Evolutionary conservation across 92 coral and sea anemone genomes (phyloP), one percentile per base, ranked within the genome.

Genomic region (Virgularia gustaviana): DNA sequence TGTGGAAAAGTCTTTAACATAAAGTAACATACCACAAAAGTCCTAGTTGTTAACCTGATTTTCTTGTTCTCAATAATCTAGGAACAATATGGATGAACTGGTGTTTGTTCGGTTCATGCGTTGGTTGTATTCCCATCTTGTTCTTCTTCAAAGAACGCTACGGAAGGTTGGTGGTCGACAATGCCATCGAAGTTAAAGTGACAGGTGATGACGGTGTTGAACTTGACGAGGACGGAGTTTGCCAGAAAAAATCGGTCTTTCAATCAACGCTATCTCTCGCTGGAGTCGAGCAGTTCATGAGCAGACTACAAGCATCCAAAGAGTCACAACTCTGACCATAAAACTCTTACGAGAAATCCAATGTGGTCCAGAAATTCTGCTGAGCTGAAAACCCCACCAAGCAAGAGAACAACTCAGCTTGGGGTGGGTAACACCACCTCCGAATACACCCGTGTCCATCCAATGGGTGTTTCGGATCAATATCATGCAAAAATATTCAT

Each of bases 61-160:
- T 10, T n/a, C n/a, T n/a, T n/a, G n/a, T n/a, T n/a, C n/a, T n/a
- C n/a, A n/a, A n/a, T n/a, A n/a, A n/a, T n/a, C n/a, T 70, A 94
- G 99, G 99, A n/a, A 94, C 99, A 23, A 82, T 77, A 20, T 94
- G 99, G 99, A 94, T 94, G 99, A 94, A 94, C 87, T 94, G 99
- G 99, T 90, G 90, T 38, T 87, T 94, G 90, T 94, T 94, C 59
- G 99, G 85, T 47, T 89, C 99, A 33, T 94, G 99, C 68, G 96
- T 94, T 4, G 99, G 90, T 63, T 86, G 99, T 38, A 94, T 94
- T 71, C 97, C 99, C 49, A 65, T 94, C 51, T 83, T 94, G 77
- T 81, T 94, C 85, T 73, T 85, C 37, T 89, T 94, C 78, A 90
- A 76, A 32, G 99, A 94, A 73, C 88, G 86, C 49, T 94, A 94